Evolutionary conservation across 2,797 vertebrate genomes (phyloP), one percentile per base, ranked within the genome.

Genomic region (Anguilla pacifica): DNA sequence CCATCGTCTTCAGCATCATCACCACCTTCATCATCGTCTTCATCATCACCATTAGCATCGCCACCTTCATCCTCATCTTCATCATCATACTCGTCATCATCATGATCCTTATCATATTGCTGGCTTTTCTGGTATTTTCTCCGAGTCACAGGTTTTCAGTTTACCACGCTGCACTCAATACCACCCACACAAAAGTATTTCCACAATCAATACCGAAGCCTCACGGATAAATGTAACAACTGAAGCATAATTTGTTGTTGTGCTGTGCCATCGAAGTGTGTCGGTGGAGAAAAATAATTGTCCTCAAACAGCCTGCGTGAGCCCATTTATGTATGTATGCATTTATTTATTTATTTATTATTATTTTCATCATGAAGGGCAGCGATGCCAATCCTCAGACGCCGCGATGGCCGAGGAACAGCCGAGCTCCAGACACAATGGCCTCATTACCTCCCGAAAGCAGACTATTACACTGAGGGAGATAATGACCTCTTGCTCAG

Each of bases 401-500:
- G 3, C 79, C 35, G 1, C 13, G 46, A 22, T 39, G 86, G 85
- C 89, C 88, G 83, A 22, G 88, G 81, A 85, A 74, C 61, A 49
- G 85, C 88, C 89, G 90, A 90, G 90, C 87, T 83, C 90, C 70
- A 89, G 84, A 90, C 92, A 92, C 93, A 94, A 93, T 88, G 90
- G 91, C 86, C 92, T 92, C 92, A 91, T 92, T 90, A 92, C 90
- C 89, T 89, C 86, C 64, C 84, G 87, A 90, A 91, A 90, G 85
- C 90, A 91, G 90, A 86, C 90, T 92, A 94, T 95, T 94, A 94
- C 89, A 31, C 49, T 90, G 91, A 85, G 86, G 86, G 28, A 92
- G 92, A 94, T 94, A 93, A 94, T 94, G 90, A 90, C 90, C 86
- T 93, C 92, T 93, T 92, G 95, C 91, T 83, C 88, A 90, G 61